Base-by-base conservation (phyloP, 2,888 invertebrate species). In the Adelphocoris suturalis region DNA sequence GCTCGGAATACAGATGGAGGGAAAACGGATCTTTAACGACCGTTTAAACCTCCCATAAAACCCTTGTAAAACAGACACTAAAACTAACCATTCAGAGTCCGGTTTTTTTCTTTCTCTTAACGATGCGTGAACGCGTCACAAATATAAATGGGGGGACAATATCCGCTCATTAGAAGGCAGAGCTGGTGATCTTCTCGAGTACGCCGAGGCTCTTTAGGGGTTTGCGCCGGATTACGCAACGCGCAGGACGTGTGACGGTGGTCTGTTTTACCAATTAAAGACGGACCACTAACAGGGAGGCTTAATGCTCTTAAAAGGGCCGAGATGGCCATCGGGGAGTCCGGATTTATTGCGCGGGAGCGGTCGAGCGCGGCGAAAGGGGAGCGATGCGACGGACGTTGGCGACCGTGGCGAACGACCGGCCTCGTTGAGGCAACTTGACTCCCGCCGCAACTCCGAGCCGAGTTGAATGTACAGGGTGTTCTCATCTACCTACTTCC, bases 1-100 rank as follows among this genome's bases (percentile, higher is more conserved):
- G n/a, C 4, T 82, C 19, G 82, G 82, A 82, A 82, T 82, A 82
- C 82, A 82, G 52, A 82, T 82, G 82, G 52, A 52, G 82, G 52
- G 82, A 52, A 80, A 78, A 78, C 78, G 78, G 37, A 52, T 52
- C 82, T 47, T 82, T 48, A 16, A 82, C 16, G 52, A 82, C 48
- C 82, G 52, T 82, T 82, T 52, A 11, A 82, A 82, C 2, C 27
- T 14, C 19, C 52, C 27, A 82, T 82, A 19, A 82, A 82, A 82
- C 12, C 52, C 82, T 82, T 82, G 82, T 82, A 82, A 82, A 82
- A 82, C 82, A 82, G 82, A 14, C 23, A 52, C 47, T 82, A 19
- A 47, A 68, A 47, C 78, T 78, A 47, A 37, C 80, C 80, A 46
- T 23, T 47, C 23, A 68, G 23, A 68, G 68, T 19, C 12, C 12